Evolutionary conservation across 2,797 vertebrate species (phyloP), one percentile per base, ranked within the genome.

Genomic region (Phrynocephalus guinanensis): DNA sequence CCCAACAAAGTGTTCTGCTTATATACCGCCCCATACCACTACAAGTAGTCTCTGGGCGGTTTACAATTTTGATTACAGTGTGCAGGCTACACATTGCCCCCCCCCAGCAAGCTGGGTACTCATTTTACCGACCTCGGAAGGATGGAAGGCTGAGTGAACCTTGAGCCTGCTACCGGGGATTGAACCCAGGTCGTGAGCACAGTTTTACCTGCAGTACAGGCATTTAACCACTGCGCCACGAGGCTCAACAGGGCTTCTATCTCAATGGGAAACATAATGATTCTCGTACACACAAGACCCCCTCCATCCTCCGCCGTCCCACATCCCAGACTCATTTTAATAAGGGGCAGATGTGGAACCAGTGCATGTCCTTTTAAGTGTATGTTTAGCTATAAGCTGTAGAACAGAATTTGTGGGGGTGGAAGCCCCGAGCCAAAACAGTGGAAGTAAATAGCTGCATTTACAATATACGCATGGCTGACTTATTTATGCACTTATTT

Each of bases 381-480:
- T 86, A 18, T 86, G 22, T 85, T 88, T 86, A 91, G 76, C 85
- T 81, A 5, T 50, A 60, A 90, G 71, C 78, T 68, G 86, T 77
- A 77, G 38, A 83, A 77, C 44, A 86, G 87, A 93, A 89, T 72
- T 72, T 87, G 48, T 92, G 85, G 82, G 90, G 63, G 88, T 89
- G 71, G 84, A 79, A 91, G 26, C 91, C 88, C 80, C 3, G 24
- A 72, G 81, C 81, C 60, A 86, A 60, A 88, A 48, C 86, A 93
- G 88, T 85, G 91, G 84, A 86, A 77, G 44, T 86, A 79, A 79
- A 89, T 60, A 76, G 82, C 60, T 90, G 83, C 22, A 86, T 63
- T 26, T 83, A 33, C 82, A 71, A 3, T 15, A 10, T 79, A 88
- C 80, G 77, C 84, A 38, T 86, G 83, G 20, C 85, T 76, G 63